Percentiles rank a stretch among this genome's conserved stretches.
These are phyloP conservation scores for Chaetodon trifasciatus DNA, from an alignment of 2,797 vertebrate species.

Conservation along the genomic window DNA sequence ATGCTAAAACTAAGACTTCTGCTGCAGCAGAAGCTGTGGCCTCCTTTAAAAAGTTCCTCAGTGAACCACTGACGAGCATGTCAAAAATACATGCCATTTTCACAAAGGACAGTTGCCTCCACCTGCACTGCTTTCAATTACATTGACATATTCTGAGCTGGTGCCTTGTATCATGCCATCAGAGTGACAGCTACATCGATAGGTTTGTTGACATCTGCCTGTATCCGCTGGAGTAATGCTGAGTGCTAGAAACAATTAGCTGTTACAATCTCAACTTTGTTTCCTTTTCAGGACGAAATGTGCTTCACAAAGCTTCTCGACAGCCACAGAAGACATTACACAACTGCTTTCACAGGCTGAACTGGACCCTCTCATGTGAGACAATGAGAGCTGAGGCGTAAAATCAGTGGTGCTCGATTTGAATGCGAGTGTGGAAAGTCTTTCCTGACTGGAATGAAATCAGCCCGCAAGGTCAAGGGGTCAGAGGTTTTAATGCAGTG, in stretches of 20 bases:
- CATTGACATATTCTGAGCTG: constrained; percentile 10
- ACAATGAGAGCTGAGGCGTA: not conserved
- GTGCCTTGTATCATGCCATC: constrained; percentile 18
- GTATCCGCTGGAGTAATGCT: constrained; percentile 9
- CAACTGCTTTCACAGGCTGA: constrained; percentile 9
- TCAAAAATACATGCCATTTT: constrained; percentile 7
- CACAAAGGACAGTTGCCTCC: not conserved
- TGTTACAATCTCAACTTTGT: not conserved
- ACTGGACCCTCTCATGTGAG: not conserved
- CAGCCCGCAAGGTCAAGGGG: constrained; percentile 17
- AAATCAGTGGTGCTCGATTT: not conserved
- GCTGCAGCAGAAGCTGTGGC: not conserved
- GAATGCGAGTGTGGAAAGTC: not conserved
- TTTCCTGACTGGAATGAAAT: constrained; percentile 26
- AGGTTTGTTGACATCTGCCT: constrained; percentile 13
- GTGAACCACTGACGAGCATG: not conserved
- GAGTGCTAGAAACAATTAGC: constrained; percentile 24
- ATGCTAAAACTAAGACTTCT: not conserved
- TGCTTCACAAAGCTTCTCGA: not conserved
- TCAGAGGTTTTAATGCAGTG: constrained; percentile 24
- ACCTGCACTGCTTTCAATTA: constrained; percentile 21
- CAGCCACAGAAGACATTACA: not conserved
- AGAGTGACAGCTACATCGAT: constrained; percentile 22
- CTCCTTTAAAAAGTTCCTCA: not conserved
- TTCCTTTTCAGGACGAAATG: not conserved